Conservation (phyloP, 2,113 vertebrate species). For the Mystacornis crossleyi region DNA sequence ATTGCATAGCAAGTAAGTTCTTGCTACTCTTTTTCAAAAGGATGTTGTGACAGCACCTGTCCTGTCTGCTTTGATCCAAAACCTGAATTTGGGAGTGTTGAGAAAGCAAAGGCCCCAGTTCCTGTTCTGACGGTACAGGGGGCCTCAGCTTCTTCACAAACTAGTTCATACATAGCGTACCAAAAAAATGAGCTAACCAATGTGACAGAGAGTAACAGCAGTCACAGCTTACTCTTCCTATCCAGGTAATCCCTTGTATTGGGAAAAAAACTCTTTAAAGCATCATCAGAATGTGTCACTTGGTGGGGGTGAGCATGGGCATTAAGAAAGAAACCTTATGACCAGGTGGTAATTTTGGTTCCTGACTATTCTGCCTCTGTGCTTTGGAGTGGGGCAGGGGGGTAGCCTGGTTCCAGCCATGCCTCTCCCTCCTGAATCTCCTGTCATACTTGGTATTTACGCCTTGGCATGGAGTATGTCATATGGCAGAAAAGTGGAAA, state of each 20-base stretch:
- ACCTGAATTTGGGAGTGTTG: not conserved
- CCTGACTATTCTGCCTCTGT: not conserved
- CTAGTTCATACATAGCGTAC: not conserved
- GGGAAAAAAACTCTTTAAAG: not conserved
- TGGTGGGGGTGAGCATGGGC: no score
- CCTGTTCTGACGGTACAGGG: not conserved
- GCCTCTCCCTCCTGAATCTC: not conserved
- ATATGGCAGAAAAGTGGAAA: not conserved
- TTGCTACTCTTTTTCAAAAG: not conserved
- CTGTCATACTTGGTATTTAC: not conserved
- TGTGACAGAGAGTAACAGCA: not conserved
- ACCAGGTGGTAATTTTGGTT: not conserved
- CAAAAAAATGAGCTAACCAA: not conserved
- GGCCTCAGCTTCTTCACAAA: not conserved
- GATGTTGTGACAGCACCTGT: not conserved
- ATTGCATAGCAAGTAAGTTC: not conserved
- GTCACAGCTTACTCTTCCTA: not conserved
- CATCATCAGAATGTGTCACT: not conserved
- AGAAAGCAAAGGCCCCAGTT: not conserved
- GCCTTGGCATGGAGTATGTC: not conserved
- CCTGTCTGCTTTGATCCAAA: not conserved
- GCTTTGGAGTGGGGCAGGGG: not conserved
- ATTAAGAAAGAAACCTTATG: not conserved
- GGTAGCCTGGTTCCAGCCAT: not conserved
- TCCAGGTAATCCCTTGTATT: not conserved